Base-by-base conservation (phyloP, 2,888 invertebrate species). In the Ceraclea dissimilis region DNA sequence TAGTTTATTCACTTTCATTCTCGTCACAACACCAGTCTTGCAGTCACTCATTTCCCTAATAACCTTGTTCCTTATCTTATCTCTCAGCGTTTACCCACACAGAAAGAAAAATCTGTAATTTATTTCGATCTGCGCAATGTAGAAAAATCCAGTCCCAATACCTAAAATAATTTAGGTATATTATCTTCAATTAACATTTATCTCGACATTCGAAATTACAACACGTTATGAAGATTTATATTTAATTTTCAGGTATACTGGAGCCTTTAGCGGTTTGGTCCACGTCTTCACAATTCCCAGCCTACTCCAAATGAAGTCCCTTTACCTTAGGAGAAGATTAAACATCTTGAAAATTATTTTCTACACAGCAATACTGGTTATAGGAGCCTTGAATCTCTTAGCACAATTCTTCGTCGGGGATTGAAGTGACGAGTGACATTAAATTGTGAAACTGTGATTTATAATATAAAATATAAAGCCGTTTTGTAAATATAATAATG, bases 201-300 rank as follows among this genome's bases (percentile, higher is more conserved):
- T n/a, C n/a, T n/a, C n/a, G n/a, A n/a, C n/a, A n/a, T n/a, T n/a
- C n/a, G n/a, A n/a, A n/a, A n/a, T n/a, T n/a, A n/a, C n/a, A n/a
- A n/a, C n/a, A n/a, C n/a, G n/a, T n/a, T n/a, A n/a, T n/a, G n/a
- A n/a, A n/a, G n/a, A n/a, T n/a, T n/a, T n/a, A n/a, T n/a, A n/a
- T n/a, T n/a, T n/a, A n/a, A n/a, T 46, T 46, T 46, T 62, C 71
- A 89, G 93, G 65, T 93, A 90, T 71, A 90, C 91, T 0, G 94
- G 94, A 47, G 90, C 93, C 0, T 74, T 93, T 18, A 90, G 91
- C 66, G 94, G 94, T 0, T 74, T 93, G 52, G 84, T 92, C 0
- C 93, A 93, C 69, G 82, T 94, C 10, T 94, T 94, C 72, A 83
- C 90, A 1, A 74, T 94, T 19, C 94, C 94, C 0, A 85, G 88